A percentile compares a stretch with the other conserved stretches of the same genome.
Conservation (phyloP, 2,797 vertebrate species). For the Trematomus bernacchii region DNA sequence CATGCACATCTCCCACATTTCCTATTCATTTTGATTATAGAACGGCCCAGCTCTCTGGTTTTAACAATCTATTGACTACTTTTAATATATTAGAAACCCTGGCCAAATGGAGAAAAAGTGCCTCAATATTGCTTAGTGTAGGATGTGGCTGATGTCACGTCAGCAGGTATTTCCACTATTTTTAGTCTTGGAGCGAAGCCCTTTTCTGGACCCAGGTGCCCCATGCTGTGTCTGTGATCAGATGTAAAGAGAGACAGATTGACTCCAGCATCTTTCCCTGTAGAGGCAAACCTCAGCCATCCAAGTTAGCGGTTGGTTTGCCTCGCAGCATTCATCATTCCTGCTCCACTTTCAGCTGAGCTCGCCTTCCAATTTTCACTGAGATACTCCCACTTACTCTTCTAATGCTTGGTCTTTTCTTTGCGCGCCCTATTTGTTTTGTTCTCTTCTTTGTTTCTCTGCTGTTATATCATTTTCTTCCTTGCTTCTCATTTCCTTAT, state of each 20-base stretch:
- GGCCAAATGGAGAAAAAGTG: slow-evolving; percentile 1
- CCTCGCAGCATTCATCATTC: slow-evolving; percentile 74
- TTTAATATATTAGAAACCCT: background rate
- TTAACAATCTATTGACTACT: slow-evolving; percentile 2
- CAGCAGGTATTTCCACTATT: slow-evolving; percentile 23
- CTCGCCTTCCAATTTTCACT: slow-evolving; percentile 69
- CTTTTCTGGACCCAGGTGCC: slow-evolving; percentile 64
- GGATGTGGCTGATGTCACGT: slow-evolving; percentile 16
- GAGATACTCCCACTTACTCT: slow-evolving; percentile 66
- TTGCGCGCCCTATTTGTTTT: slow-evolving; percentile 48
- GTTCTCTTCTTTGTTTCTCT: slow-evolving; percentile 42
- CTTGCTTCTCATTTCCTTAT: background rate
- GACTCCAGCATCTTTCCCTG: slow-evolving; percentile 49
- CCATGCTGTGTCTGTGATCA: slow-evolving; percentile 54
- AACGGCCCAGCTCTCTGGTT: slow-evolving; percentile 7
- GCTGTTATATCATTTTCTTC: slow-evolving; percentile 23
- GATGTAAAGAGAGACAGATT: slow-evolving; percentile 63
- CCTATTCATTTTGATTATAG: slow-evolving; percentile 19
- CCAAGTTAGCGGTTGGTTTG: slow-evolving; percentile 65
- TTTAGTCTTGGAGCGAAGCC: slow-evolving; percentile 32
- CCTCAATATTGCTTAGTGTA: slow-evolving; percentile 11
- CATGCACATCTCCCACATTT: background rate
- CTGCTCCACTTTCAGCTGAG: slow-evolving; percentile 71
- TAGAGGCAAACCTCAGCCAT: slow-evolving; percentile 63
- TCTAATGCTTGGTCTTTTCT: slow-evolving; percentile 53